These are phyloP conservation scores for Pipistrellus pygmaeus DNA, from an alignment of 2,797 vertebrate species.

Conservation along the genomic window DNA sequence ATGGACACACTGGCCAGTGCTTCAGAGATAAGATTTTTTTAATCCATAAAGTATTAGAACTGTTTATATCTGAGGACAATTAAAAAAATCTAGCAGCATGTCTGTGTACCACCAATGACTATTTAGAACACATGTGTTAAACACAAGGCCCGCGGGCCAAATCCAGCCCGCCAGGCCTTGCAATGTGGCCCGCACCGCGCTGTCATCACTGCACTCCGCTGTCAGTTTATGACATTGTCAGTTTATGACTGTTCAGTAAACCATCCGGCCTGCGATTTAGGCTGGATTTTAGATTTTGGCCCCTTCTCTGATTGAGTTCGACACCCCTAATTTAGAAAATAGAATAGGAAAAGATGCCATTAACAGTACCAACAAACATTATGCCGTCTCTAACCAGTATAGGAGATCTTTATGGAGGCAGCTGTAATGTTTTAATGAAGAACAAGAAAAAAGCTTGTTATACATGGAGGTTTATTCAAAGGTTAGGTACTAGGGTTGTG, in stretches of 20 bases:
- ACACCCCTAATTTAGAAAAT: background rate
- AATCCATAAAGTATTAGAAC: background rate
- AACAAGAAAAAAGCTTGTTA: background rate
- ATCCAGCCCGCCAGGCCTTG: too few relatives aligned
- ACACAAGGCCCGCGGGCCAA: too few relatives aligned
- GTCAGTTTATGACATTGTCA: too few relatives aligned
- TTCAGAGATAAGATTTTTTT: conserved; percentile 5
- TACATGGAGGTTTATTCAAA: background rate
- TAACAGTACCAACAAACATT: background rate
- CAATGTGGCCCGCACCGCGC: too few relatives aligned
- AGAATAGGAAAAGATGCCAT: background rate
- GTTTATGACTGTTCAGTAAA: too few relatives aligned
- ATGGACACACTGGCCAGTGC: too few relatives aligned
- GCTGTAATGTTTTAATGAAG: background rate
- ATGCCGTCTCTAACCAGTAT: background rate
- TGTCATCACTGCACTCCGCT: too few relatives aligned
- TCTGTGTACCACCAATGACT: background rate
- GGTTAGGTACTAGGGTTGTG: background rate
- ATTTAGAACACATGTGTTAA: too few relatives aligned
- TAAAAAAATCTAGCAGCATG: background rate
- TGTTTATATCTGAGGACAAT: background rate
- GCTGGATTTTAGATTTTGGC: too few relatives aligned
- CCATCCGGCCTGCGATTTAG: too few relatives aligned
- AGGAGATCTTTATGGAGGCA: background rate
- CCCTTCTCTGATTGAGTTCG: too few relatives aligned